Percentiles rank a stretch among this genome's conserved stretches.
Conservation (phyloP, 2,113 vertebrate genomes). For the Carassius carassius region DNA sequence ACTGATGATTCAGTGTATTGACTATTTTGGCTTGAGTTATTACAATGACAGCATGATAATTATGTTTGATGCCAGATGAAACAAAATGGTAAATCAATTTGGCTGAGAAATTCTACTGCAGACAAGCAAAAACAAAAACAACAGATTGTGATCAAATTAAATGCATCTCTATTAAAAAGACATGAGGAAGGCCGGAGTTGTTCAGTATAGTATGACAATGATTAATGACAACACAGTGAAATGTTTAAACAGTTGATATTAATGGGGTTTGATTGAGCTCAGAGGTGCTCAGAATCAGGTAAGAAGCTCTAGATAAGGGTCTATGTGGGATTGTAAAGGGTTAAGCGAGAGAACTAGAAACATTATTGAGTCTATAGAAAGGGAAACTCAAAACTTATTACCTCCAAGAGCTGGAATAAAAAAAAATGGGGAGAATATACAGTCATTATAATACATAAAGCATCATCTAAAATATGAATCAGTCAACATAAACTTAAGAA, state of each 20-base stretch:
- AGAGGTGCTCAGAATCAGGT: slow-evolving; percentile 38
- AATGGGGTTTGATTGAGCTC: slow-evolving; percentile 3
- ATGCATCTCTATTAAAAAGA: background rate
- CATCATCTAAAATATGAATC: slow-evolving; percentile 58
- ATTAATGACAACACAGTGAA: slow-evolving; percentile 16
- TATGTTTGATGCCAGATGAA: background rate
- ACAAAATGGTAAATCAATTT: slow-evolving; percentile 14
- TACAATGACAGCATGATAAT: slow-evolving; percentile 29
- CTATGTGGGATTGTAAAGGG: slow-evolving; percentile 41
- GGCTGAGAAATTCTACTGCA: slow-evolving; percentile 9
- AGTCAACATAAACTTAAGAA: slow-evolving; percentile 39
- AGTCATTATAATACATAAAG: slow-evolving; percentile 45
- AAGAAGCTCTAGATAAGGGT: slow-evolving; percentile 25
- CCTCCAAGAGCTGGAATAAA: slow-evolving; percentile 88
- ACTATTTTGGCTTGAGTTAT: slow-evolving; percentile 22
- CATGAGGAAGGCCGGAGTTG: background rate
- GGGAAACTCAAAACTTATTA: slow-evolving; percentile 72
- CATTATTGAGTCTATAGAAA: slow-evolving; percentile 48
- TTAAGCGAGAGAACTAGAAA: slow-evolving; percentile 53
- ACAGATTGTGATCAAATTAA: background rate
- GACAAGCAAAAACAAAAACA: slow-evolving; percentile 11
- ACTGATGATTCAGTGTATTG: slow-evolving; percentile 32
- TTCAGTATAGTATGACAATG: background rate
- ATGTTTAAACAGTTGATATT: slow-evolving; percentile 7
- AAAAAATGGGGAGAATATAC: slow-evolving; percentile 73